phyloP scores from a whole-genome alignment of 2,797 vertebrate genomes.

The Cygnus olor region DNA sequence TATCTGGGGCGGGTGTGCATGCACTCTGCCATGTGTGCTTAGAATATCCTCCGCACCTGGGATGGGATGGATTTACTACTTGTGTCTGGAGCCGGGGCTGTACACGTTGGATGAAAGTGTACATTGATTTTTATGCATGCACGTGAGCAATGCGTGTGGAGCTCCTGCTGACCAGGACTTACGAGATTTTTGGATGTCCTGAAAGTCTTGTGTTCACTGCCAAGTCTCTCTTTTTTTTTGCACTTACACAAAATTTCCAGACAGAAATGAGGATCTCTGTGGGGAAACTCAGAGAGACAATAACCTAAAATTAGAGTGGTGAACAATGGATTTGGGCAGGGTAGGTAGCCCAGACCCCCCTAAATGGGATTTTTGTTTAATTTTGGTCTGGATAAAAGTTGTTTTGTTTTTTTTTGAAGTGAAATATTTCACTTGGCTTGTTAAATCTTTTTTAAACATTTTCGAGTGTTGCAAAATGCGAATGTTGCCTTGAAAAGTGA shows the following conservation, averaged over 20 bases:
- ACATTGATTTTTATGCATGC: neutral
- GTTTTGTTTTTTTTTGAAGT: neutral
- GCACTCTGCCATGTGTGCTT: neutral
- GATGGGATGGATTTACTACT: neutral
- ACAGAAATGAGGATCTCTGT: neutral
- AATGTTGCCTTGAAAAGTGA: neutral
- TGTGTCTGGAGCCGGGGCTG: neutral
- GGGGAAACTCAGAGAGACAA: neutral
- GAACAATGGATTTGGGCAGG: neutral
- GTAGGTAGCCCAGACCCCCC: neutral
- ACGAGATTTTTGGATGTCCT: neutral
- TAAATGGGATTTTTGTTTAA: neutral
- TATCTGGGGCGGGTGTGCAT: accelerated
- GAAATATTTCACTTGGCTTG: neutral
- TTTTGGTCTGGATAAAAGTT: neutral
- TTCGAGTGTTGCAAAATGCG: neutral
- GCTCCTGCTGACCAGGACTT: neutral
- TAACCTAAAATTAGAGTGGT: accelerated
- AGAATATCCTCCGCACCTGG: neutral
- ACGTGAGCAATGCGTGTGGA: neutral
- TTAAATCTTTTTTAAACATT: neutral
- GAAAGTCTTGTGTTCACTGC: neutral
- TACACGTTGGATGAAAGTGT: neutral
- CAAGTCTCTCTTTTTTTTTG: neutral
- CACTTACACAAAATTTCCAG: neutral